Evolutionary conservation across 1,140 invertebrate species (phyloP).

Genomic region (Phthorimaea operculella): DNA sequence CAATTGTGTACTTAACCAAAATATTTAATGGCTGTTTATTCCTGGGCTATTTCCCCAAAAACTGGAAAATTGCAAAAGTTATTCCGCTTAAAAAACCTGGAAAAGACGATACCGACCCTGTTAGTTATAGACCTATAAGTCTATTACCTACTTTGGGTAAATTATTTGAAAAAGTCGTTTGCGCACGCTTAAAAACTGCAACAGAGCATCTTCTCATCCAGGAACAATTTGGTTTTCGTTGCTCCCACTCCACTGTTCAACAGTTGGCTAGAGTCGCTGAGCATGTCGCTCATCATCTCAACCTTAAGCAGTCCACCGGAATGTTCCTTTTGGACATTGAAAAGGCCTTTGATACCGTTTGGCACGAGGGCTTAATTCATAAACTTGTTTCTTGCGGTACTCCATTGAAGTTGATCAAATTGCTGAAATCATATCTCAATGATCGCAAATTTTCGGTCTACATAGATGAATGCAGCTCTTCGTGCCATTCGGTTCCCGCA

Average conservation of each 20-base stretch:
- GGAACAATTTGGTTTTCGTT: background rate
- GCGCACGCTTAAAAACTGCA: background rate
- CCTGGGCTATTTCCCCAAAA: conserved; percentile 14
- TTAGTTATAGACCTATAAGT: conserved; percentile 23
- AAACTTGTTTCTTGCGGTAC: background rate
- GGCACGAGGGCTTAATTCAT: background rate
- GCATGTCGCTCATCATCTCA: background rate
- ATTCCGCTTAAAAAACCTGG: conserved; percentile 20
- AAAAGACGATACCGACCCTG: conserved; percentile 15
- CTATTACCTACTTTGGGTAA: background rate
- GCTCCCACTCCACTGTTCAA: background rate
- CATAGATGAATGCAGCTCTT: background rate
- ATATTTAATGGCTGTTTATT: conserved; percentile 12
- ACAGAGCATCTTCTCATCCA: background rate
- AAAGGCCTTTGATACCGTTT: background rate
- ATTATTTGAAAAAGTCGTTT: background rate
- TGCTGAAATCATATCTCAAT: background rate
- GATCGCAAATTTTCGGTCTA: background rate
- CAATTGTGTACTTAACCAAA: conserved; percentile 9
- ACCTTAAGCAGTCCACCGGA: background rate
- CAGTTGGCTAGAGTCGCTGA: conserved; percentile 1
- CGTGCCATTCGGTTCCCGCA: conserved; percentile 4
- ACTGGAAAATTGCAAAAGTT: conserved; percentile 24
- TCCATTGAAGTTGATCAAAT: background rate
- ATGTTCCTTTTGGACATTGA: conserved; percentile 3